A percentile compares a stretch with the other conserved stretches of the same genome.
Evolutionary conservation across 2,888 invertebrate species (phyloP).

Genomic region (Drosophila paramelanica): DNA sequence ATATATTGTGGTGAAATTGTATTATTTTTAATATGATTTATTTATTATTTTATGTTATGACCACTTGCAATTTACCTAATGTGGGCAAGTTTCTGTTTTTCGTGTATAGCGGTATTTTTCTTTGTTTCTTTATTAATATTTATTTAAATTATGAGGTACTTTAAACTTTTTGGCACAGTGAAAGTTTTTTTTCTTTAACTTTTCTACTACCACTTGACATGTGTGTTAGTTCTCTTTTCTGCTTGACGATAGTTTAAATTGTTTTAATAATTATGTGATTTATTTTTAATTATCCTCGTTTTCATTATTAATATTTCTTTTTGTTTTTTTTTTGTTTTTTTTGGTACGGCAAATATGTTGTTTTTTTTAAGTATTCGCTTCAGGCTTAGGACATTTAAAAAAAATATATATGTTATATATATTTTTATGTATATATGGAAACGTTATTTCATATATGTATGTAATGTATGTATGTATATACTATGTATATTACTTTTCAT

Average conservation of each 20-base stretch:
- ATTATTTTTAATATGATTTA: neutral
- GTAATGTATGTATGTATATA: slow-evolving; percentile 33
- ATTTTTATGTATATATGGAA: slow-evolving; percentile 24
- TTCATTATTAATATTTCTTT: slow-evolving; percentile 28
- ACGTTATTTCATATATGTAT: slow-evolving; percentile 31
- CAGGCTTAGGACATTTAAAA: slow-evolving; percentile 54
- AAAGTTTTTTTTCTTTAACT: slow-evolving; percentile 86
- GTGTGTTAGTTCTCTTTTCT: slow-evolving; percentile 33
- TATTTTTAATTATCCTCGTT: slow-evolving; percentile 3
- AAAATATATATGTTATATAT: slow-evolving; percentile 31
- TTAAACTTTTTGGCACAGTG: slow-evolving; percentile 91
- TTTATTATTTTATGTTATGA: slow-evolving; percentile 19
- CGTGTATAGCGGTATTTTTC: slow-evolving; percentile 39
- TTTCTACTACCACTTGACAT: slow-evolving; percentile 84
- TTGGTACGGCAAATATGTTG: slow-evolving; percentile 76
- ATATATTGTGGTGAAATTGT: slow-evolving; percentile 7
- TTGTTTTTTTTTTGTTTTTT: slow-evolving; percentile 43
- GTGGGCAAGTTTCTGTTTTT: slow-evolving; percentile 41
- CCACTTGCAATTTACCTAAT: slow-evolving; percentile 29
- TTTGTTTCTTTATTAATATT: slow-evolving; percentile 59
- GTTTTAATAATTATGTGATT: slow-evolving; percentile 37
- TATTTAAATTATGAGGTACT: slow-evolving; percentile 89
- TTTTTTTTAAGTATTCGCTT: slow-evolving; percentile 38
- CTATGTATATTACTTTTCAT: slow-evolving; percentile 43
- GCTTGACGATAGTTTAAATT: slow-evolving; percentile 39